Evolutionary conservation across 2,797 vertebrate species (phyloP).

Genomic region (Neosilurus mollespiculum): DNA sequence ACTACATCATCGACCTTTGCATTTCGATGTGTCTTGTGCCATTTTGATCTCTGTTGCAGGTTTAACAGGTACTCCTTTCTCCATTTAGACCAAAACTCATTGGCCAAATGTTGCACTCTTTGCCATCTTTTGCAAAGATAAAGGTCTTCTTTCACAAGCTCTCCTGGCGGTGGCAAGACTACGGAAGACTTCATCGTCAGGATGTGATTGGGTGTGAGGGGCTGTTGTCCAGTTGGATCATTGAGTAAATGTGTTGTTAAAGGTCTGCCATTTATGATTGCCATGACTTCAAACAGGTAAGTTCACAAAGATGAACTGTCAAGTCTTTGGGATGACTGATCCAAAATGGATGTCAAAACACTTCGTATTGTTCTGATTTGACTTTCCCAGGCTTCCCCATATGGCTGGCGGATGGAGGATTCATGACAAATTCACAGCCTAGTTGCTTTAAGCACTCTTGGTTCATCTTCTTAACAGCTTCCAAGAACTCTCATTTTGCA

Average conservation of each 20-base stretch:
- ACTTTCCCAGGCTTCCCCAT: slow-evolving; percentile 17
- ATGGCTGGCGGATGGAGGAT: slow-evolving; percentile 21
- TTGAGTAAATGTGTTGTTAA: slow-evolving; percentile 36
- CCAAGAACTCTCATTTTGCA: too few species aligned
- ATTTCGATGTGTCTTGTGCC: slow-evolving; percentile 34
- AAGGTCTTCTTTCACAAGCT: background rate
- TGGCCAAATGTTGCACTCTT: slow-evolving; percentile 22
- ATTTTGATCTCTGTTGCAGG: slow-evolving; percentile 43
- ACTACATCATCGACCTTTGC: slow-evolving; percentile 38
- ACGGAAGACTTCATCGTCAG: slow-evolving; percentile 40
- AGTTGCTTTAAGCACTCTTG: too few species aligned
- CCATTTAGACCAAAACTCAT: background rate
- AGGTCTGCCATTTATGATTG: slow-evolving; percentile 46
- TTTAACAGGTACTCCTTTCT: slow-evolving; percentile 41
- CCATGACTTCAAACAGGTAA: slow-evolving; percentile 44
- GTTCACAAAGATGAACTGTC: slow-evolving; percentile 34
- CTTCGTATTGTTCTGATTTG: slow-evolving; percentile 4
- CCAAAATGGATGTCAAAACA: slow-evolving; percentile 4
- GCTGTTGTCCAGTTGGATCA: slow-evolving; percentile 28
- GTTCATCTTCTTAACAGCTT: too few species aligned
- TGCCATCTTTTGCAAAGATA: background rate
- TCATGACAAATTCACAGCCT: slow-evolving; percentile 18
- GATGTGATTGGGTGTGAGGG: slow-evolving; percentile 36
- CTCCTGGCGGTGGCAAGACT: background rate
- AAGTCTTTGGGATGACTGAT: background rate